phyloP scores from a whole-genome alignment of 2,888 invertebrate genomes.

The Dicyrtomina minuta region DNA sequence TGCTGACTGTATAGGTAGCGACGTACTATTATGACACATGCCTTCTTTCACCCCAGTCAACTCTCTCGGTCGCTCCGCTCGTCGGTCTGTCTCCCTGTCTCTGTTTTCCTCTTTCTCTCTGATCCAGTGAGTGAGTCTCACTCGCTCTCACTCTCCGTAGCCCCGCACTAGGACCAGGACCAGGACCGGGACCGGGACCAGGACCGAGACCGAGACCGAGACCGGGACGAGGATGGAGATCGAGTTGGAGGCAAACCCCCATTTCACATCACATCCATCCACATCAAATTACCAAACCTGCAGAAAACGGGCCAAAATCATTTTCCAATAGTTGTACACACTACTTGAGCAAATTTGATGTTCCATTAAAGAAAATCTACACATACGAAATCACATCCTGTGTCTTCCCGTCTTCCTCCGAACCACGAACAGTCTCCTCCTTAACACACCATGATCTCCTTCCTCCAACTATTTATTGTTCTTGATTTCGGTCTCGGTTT shows the following conservation, averaged over 20 bases:
- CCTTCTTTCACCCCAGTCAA: conserved; percentile 38
- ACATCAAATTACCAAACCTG: conserved; percentile 31
- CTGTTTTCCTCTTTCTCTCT: neutral
- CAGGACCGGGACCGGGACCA: neutral
- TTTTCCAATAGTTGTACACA: conserved; percentile 40
- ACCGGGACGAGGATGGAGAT: no score
- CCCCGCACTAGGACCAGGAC: neutral
- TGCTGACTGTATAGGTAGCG: no score
- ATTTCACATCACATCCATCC: conserved; percentile 32
- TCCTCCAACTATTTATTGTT: neutral
- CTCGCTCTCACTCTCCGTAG: neutral
- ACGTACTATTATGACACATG: conserved; percentile 36
- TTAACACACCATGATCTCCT: neutral
- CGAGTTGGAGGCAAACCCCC: conserved; percentile 24
- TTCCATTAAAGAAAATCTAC: conserved; percentile 42
- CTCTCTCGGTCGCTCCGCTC: conserved; percentile 3
- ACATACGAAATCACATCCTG: conserved; percentile 37
- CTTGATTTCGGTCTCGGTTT: neutral
- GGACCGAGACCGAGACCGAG: neutral
- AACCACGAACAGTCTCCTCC: neutral
- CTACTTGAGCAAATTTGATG: conserved; percentile 37
- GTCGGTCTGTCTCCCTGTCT: neutral
- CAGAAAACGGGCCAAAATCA: conserved; percentile 38
- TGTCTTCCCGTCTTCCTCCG: neutral
- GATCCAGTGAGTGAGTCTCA: no score